Evolutionary conservation across 2,113 vertebrate species (phyloP), one percentile per base, ranked within the genome.

Genomic region (Boleophthalmus pectinirostris): DNA sequence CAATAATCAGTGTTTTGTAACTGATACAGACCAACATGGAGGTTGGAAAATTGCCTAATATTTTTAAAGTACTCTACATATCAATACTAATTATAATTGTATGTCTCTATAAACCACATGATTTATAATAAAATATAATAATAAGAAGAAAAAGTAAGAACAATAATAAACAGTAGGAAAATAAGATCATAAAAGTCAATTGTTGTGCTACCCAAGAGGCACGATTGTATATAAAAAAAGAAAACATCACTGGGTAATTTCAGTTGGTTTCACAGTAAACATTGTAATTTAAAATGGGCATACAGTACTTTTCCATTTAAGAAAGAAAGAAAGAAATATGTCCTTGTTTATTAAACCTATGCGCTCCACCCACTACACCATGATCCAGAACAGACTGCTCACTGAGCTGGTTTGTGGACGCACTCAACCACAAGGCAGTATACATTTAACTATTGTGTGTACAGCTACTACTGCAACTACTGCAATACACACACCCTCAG

Each of bases 401-500:
- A 11, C 61, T n/a, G 61, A 20, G 18, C 33, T 10, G 61, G 61
- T 64, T 64, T 64, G 29, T 4, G 61, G 61, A 43, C 18, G 33
- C 61, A 2, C 18, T 64, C 33, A 4, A 43, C 61, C 61, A 64
- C 61, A 21, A 38, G 61, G 61, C 33, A 43, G 60, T 47, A 47
- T 18, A 33, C 11, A 33, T 64, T 64, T 64, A 20, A 64, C 61
- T 4, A 43, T 54, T 54, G 61, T 20, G 58, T 33, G 61, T 21
- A 29, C 29, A 25, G 18, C 18, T 1, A 18, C 60, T 29, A 33
- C 60, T 64, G n/a, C 16, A 12, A n/a, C 33, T 12, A 64, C 61
- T 64, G 61, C 61, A 3, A n/a, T 13, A 64, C 61, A 64, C 73
- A 76, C 74, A 15, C 77, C 35, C 13, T n/a, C 20, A 45, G 24